Evolutionary conservation across 1,140 invertebrate species (phyloP), one percentile per base, ranked within the genome.

Genomic region (Latrodectus geometricus): DNA sequence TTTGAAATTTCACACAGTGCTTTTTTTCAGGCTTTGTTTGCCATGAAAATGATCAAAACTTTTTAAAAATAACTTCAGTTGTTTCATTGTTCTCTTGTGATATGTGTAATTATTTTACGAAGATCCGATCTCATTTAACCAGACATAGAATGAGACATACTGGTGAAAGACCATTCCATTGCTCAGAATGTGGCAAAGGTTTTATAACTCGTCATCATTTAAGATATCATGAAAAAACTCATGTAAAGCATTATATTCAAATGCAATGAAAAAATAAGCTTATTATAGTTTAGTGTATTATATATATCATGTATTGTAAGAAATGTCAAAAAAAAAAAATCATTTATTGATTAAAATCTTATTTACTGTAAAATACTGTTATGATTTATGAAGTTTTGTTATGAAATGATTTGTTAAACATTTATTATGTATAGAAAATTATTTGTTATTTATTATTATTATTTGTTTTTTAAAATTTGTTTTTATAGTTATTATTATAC

Each of bases 161-260:
- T 14, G 90, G 90, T 4, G 89, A 90, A 66, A 88, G 88, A 65
- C 90, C 90, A n/a, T 90, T 88, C 87, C 85, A 56, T 11, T 90
- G 90, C 74, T 35, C 69, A 4, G 3, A 35, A 54, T 81, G 79
- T 23, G 52, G 21, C 7, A 81, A 70, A 72, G 79, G 79, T 1
- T 81, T 81, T 20, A 81, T 81, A 11, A 81, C 79, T 5, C 14
- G 9, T 35, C 68, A 81, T 56, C 68, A 81, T 23, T 66, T 70
- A 61, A 48, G 79, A 54, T 72, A 54, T 72, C 79, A 81, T n/a
- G 50, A 20, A 23, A 81, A 11, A 48, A 81, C 9, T 56, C 17
- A 7, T 20, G 50, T 49, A 69, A 69, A 69, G 12, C 68, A n/a
- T 21, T 61, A 61, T 14, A 14, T 17, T 61, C 17, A 61, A 61